Conservation (phyloP, 2,888 invertebrate species). For the Eurytoma californica region DNA sequence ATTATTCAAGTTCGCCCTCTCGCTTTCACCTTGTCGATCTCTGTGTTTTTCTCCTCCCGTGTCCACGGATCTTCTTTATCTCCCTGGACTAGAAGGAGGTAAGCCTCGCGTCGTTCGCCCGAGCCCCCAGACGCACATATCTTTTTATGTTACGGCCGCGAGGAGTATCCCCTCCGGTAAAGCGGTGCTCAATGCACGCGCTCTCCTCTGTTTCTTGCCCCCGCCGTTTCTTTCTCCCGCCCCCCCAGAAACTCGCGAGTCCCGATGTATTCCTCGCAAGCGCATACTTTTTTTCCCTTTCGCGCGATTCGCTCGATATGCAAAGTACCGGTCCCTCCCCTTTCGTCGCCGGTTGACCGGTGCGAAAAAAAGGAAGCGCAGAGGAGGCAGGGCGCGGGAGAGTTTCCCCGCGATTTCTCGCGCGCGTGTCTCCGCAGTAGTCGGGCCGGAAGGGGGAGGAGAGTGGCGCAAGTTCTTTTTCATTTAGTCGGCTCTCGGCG, state of each 20-base stretch:
- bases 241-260: not conserved
- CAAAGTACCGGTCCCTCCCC: not conserved
- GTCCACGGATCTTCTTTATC: conserved; percentile 4
- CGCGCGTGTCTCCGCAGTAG: not conserved
- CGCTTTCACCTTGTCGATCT: not conserved
- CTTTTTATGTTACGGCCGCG: conserved; percentile 52
- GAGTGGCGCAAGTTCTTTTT: conserved; percentile 29
- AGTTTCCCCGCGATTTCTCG: conserved; percentile 2
- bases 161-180: no score
- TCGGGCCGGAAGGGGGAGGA: no score
- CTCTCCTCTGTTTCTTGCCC: not conserved
- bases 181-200: conserved; percentile 19
- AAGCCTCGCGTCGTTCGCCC: conserved; percentile 11
- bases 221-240: not conserved
- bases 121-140: conserved; percentile 55
- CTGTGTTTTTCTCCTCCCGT: not conserved
- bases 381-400: not conserved
- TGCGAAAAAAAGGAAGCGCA: not conserved
- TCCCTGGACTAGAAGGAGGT: not conserved
- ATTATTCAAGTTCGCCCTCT: conserved; percentile 12
- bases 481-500: conserved; percentile 30
- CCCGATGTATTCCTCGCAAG: not conserved
- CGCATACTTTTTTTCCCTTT: conserved; percentile 12
- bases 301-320: conserved; percentile 8
- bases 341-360: conserved; percentile 14